phyloP scores from a whole-genome alignment of 2,888 invertebrate species.

The Acanthoscelides obtectus region DNA sequence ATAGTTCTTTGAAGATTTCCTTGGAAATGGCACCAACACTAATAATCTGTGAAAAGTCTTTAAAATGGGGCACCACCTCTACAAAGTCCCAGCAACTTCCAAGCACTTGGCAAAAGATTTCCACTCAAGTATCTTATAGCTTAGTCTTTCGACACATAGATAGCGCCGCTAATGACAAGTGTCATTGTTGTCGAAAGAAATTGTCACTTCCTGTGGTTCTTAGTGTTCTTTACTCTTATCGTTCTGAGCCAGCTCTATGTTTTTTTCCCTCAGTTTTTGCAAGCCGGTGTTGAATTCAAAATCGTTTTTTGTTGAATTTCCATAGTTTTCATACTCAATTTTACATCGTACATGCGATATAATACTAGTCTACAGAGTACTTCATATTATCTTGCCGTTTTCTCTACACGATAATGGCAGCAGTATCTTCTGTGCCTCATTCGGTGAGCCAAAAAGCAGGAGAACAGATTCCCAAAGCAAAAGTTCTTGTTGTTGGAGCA shows the following conservation, averaged over 20 bases:
- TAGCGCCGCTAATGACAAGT: no score
- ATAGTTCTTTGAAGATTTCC: no score
- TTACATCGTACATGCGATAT: not conserved
- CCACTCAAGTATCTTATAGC: no score
- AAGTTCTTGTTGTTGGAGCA: constrained; percentile 88
- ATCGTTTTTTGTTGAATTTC: not conserved
- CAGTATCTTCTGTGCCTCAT: constrained; percentile 56
- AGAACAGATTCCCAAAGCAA: constrained; percentile 63
- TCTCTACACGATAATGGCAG: constrained; percentile 19
- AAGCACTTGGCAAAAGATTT: no score
- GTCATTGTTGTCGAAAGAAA: no score
- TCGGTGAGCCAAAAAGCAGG: constrained; percentile 63
- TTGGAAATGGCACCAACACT: no score
- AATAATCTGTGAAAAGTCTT: no score
- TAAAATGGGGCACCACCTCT: no score
- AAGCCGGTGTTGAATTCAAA: not conserved
- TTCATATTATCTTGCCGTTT: not conserved
- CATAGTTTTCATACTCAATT: not conserved
- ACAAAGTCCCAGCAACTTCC: no score
- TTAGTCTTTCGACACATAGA: no score
- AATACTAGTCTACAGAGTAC: not conserved
- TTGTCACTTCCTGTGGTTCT: no score
- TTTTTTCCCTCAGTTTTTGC: not conserved
- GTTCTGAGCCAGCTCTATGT: not conserved
- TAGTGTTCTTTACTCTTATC: no score